A percentile compares a stretch with the other conserved stretches of the same genome.
These are phyloP conservation scores for Lepidurus apus DNA, from an alignment of 1,140 invertebrate species.

Conservation along the genomic window DNA sequence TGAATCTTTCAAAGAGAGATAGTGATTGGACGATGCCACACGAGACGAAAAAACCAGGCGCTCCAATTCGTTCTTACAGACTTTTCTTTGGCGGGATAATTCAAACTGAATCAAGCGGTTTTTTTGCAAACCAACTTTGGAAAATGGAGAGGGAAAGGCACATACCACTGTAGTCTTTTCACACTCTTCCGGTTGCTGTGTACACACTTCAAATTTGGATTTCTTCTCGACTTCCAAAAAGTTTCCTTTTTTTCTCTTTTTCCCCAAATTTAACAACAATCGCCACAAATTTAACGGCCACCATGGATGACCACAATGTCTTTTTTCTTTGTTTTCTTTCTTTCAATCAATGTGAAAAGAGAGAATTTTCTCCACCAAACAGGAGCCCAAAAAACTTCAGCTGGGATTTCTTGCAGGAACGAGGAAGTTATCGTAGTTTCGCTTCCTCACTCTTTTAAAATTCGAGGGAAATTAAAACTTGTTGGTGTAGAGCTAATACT, in stretches of 20 bases:
- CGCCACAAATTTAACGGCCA: neutral
- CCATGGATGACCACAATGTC: neutral
- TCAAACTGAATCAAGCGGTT: neutral
- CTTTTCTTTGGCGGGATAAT: neutral
- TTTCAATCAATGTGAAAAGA: too few relatives aligned
- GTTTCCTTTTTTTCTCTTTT: neutral
- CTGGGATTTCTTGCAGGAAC: neutral
- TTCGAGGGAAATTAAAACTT: neutral
- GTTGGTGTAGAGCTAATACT: conserved; percentile 23
- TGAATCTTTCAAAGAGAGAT: neutral
- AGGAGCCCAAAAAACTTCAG: neutral
- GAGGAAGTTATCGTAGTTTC: conserved; percentile 12
- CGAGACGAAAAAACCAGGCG: neutral
- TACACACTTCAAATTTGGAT: neutral
- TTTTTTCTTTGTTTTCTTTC: neutral
- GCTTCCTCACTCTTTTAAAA: conserved; percentile 36
- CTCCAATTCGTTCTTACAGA: neutral
- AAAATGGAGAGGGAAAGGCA: conserved; percentile 21
- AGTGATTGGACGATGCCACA: neutral
- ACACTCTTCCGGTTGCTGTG: neutral
- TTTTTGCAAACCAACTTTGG: conserved; percentile 15
- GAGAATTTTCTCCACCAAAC: neutral
- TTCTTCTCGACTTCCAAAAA: neutral
- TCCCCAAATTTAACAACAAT: neutral
- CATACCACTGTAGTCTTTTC: conserved; percentile 19